A percentile compares a stretch with the other conserved stretches of the same genome.
Conservation (phyloP, 2,797 vertebrate species). For the Myotis vivesi region DNA sequence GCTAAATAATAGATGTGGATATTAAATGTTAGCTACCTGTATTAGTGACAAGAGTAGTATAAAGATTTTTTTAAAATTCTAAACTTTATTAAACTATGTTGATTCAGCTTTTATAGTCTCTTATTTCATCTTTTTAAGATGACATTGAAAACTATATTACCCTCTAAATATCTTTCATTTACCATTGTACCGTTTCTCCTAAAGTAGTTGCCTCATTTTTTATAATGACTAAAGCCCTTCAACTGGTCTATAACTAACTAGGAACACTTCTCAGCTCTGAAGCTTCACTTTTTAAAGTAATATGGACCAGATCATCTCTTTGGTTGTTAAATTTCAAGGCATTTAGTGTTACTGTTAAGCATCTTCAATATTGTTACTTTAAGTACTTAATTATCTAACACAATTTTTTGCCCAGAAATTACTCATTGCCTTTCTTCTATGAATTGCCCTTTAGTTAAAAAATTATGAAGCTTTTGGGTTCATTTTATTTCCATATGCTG, state of each 20-base stretch:
- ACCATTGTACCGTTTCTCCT: neutral
- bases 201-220: neutral
- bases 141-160: neutral
- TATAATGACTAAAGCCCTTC: neutral
- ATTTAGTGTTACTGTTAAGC: neutral
- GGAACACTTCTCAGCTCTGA: neutral
- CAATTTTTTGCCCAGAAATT: constrained; percentile 4
- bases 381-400: neutral
- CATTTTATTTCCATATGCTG: neutral
- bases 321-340: neutral
- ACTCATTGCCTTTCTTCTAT: neutral
- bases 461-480: neutral
- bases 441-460: constrained; percentile 47
- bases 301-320: neutral
- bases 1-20: neutral
- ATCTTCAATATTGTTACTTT: constrained; percentile 17
- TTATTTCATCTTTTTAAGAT: neutral
- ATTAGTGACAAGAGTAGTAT: neutral
- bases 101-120: neutral
- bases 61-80: neutral
- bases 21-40: neutral
- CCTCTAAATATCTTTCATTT: neutral
- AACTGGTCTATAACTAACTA: neutral
- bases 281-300: neutral
- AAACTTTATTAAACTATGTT: neutral